Evolutionary conservation across 2,113 vertebrate species (phyloP).

Genomic region (Excalfactoria chinensis): DNA sequence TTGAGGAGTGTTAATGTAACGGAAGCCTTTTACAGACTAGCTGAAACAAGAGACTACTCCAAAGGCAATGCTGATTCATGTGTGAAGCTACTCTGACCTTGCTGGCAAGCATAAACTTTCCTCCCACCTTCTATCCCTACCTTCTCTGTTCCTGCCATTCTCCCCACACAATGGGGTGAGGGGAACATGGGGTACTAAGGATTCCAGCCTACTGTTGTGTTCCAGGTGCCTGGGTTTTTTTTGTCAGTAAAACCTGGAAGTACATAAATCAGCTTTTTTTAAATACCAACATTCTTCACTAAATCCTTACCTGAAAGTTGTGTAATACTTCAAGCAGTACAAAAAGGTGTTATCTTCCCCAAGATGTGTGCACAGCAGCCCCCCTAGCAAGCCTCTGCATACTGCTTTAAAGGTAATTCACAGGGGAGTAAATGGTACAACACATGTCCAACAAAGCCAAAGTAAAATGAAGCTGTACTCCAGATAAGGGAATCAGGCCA

Average conservation of each 20-base stretch:
- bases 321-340: neutral
- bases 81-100: neutral
- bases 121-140: neutral
- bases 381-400: neutral
- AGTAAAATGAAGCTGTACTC: slow-evolving; percentile 18
- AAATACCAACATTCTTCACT: neutral
- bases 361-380: neutral
- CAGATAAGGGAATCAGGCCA: neutral
- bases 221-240: neutral
- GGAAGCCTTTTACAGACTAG: neutral
- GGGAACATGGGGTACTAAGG: neutral
- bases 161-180: neutral
- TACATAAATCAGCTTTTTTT: neutral
- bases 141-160: neutral
- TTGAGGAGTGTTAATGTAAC: neutral
- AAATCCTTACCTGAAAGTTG: neutral
- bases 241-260: neutral
- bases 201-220: neutral
- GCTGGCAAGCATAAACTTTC: neutral
- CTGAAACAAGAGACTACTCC: neutral
- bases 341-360: neutral
- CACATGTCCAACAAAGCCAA: neutral
- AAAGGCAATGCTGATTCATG: neutral
- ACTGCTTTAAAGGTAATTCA: neutral
- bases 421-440: neutral